phyloP scores from a whole-genome alignment of 2,797 vertebrate genomes.

The Crotalus adamanteus region DNA sequence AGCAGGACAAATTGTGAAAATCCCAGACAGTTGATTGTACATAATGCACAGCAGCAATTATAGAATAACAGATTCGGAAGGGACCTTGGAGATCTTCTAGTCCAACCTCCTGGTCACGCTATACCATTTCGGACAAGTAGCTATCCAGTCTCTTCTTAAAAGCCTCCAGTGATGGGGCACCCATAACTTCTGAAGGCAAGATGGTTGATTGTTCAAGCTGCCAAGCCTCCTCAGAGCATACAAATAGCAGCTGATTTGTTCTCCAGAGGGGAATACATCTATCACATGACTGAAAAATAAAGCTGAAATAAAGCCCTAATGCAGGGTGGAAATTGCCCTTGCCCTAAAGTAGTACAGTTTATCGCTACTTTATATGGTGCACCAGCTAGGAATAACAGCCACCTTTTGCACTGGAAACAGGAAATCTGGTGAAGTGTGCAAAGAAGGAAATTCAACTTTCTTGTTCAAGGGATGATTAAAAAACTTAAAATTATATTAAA shows the following conservation, averaged over 20 bases:
- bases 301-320: background rate
- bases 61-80: background rate
- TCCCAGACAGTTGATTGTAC: constrained; percentile 3
- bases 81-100: background rate
- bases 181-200: background rate
- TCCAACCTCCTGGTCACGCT: background rate
- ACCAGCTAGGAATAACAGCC: background rate
- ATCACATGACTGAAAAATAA: background rate
- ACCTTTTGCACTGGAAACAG: background rate
- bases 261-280: background rate
- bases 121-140: background rate
- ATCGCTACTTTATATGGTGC: background rate
- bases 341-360: background rate
- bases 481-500: background rate
- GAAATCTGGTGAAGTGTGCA: background rate
- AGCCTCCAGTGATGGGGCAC: background rate
- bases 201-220: background rate
- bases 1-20: constrained; percentile 28
- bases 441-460: background rate
- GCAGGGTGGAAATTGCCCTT: background rate
- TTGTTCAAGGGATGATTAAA: background rate
- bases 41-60: background rate
- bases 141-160: background rate
- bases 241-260: background rate
- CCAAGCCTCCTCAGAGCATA: no score